A percentile compares a stretch with the other conserved stretches of the same genome.
phyloP scores from a whole-genome alignment of 2,888 invertebrate genomes.

The Ophion costatus region DNA sequence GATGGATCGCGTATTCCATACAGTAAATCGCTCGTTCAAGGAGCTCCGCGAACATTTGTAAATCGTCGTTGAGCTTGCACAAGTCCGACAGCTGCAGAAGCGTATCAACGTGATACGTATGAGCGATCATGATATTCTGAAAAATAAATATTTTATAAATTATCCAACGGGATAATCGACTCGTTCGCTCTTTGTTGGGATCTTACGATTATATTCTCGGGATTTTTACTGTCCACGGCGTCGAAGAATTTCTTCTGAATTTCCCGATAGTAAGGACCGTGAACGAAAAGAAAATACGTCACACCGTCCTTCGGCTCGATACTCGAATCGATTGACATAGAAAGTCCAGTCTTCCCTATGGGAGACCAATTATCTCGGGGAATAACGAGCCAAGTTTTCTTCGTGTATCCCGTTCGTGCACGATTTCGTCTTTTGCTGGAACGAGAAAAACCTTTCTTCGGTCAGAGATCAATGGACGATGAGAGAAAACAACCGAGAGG shows the following conservation, averaged over 20 bases:
- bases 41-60: constrained; percentile 90
- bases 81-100: constrained; percentile 92
- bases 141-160: constrained; percentile 61
- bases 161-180: not conserved
- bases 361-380: constrained; percentile 90
- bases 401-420: constrained; percentile 85
- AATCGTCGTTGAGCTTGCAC: constrained; percentile 91
- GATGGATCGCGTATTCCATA: constrained; percentile 91
- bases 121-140: constrained; percentile 88
- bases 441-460: not conserved
- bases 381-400: constrained; percentile 88
- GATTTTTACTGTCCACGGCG: constrained; percentile 91
- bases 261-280: constrained; percentile 89
- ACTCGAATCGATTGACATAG: constrained; percentile 88
- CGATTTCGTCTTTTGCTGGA: constrained; percentile 86
- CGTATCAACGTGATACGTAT: constrained; percentile 93
- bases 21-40: constrained; percentile 91
- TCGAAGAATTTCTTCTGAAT: constrained; percentile 90
- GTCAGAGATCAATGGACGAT: not conserved
- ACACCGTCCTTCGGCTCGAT: constrained; percentile 83
- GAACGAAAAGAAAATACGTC: constrained; percentile 90
- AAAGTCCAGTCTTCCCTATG: constrained; percentile 88
- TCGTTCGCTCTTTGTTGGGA: not conserved
- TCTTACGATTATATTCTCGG: constrained; percentile 90
- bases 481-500: not conserved